A percentile compares a stretch with the other conserved stretches of the same genome.
Evolutionary conservation across 2,113 vertebrate species (phyloP).

Genomic region (Phycodurus eques): DNA sequence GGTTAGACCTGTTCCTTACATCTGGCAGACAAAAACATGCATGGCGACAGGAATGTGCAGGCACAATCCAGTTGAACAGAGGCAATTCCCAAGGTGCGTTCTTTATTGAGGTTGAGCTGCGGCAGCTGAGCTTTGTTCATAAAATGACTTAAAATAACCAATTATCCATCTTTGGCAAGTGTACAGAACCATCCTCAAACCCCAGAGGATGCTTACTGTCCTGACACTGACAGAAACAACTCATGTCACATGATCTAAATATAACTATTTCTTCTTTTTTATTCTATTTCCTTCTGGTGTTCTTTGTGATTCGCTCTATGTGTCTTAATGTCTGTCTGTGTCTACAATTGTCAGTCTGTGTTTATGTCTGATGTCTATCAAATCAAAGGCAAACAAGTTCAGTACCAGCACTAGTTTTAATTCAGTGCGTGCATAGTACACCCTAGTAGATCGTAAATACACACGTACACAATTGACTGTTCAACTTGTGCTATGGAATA

Average conservation of each 20-base stretch:
- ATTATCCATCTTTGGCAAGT: slow-evolving; percentile 73
- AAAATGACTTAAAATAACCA: slow-evolving; percentile 79
- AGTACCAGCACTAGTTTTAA: slow-evolving; percentile 8
- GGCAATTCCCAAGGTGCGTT: slow-evolving; percentile 73
- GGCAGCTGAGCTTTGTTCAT: slow-evolving; percentile 74
- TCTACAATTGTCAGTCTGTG: slow-evolving; percentile 47
- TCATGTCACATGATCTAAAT: slow-evolving; percentile 68
- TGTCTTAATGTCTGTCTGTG: slow-evolving; percentile 33
- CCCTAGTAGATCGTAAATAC: slow-evolving; percentile 1
- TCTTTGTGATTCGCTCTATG: slow-evolving; percentile 33
- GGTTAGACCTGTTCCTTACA: slow-evolving; percentile 46
- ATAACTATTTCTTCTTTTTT: slow-evolving; percentile 39
- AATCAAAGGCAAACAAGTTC: slow-evolving; percentile 31
- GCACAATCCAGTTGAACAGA: slow-evolving; percentile 44
- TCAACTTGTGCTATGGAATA: slow-evolving; percentile 9
- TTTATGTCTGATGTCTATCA: slow-evolving; percentile 28
- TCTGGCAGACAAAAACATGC: slow-evolving; percentile 54
- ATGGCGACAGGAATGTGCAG: slow-evolving; percentile 52
- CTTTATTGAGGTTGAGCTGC: slow-evolving; percentile 72
- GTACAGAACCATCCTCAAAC: slow-evolving; percentile 59
- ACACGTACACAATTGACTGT: slow-evolving; percentile 10
- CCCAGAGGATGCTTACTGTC: slow-evolving; percentile 63
- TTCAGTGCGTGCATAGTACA: slow-evolving; percentile 7
- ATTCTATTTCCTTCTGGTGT: slow-evolving; percentile 22
- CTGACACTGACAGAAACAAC: slow-evolving; percentile 65